Evolutionary conservation across 1,140 invertebrate genomes (phyloP).

Genomic region (Drosophila bocqueti): DNA sequence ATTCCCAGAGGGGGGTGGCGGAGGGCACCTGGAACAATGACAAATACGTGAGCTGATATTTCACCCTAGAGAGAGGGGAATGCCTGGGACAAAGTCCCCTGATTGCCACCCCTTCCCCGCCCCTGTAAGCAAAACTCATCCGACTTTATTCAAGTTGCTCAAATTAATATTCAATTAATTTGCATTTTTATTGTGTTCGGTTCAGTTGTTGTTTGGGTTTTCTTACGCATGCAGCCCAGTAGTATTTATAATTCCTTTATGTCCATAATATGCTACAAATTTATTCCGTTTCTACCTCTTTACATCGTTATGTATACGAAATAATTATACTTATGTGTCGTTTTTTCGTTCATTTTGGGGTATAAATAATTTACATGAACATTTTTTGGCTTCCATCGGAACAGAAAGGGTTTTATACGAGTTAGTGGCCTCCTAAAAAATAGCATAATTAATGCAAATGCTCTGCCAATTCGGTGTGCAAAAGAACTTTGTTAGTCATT

Average conservation of each 20-base stretch:
- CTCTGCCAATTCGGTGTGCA: slow-evolving; percentile 32
- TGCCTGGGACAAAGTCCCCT: slow-evolving; percentile 15
- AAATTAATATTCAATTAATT: slow-evolving; percentile 83
- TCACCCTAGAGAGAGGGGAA: slow-evolving; percentile 33
- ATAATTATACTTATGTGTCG: slow-evolving; percentile 28
- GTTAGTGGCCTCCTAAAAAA: slow-evolving; percentile 21
- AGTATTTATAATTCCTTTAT: slow-evolving; percentile 50
- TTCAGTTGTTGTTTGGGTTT: slow-evolving; percentile 45
- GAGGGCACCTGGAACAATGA: slow-evolving; percentile 41
- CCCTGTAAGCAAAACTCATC: slow-evolving; percentile 14
- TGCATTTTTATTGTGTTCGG: slow-evolving; percentile 67
- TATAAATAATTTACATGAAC: slow-evolving; percentile 62
- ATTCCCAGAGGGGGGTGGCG: background rate
- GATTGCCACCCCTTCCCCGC: background rate
- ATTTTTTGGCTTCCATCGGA: slow-evolving; percentile 41
- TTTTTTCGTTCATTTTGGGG: slow-evolving; percentile 12
- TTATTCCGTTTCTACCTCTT: slow-evolving; percentile 57
- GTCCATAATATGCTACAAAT: slow-evolving; percentile 71
- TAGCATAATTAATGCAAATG: slow-evolving; percentile 35
- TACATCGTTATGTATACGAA: slow-evolving; percentile 51
- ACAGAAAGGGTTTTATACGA: slow-evolving; percentile 33
- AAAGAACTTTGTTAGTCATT: slow-evolving; percentile 35
- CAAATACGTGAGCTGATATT: slow-evolving; percentile 55
- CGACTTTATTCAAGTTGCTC: slow-evolving; percentile 49
- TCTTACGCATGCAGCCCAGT: slow-evolving; percentile 71